phyloP scores from a whole-genome alignment of 2,888 invertebrate genomes.

The Sesamia inferens region DNA sequence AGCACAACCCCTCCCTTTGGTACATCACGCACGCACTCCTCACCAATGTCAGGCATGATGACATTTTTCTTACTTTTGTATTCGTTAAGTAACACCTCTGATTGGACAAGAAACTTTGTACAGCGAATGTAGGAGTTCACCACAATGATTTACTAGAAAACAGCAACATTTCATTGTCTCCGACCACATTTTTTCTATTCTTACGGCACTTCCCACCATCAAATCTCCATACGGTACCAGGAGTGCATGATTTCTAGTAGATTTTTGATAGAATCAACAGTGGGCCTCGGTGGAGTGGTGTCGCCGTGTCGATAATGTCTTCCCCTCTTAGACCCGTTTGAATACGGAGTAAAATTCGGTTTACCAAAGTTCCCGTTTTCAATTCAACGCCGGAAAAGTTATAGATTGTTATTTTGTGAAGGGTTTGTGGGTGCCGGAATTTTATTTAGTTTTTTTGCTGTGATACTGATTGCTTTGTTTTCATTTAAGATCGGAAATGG shows the following conservation, averaged over 20 bases:
- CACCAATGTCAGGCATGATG: too few relatives aligned
- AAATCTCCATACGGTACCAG: constrained; percentile 63
- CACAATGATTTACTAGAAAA: not conserved
- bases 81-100: too few relatives aligned
- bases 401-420: constrained; percentile 85
- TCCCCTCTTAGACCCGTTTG: constrained; percentile 81
- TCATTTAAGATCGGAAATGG: not conserved
- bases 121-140: not conserved
- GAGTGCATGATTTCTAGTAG: constrained; percentile 75
- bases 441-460: constrained; percentile 66
- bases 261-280: constrained; percentile 89
- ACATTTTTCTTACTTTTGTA: too few relatives aligned
- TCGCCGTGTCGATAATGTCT: constrained; percentile 85
- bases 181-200: not conserved
- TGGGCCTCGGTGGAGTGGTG: constrained; percentile 80
- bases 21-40: too few relatives aligned
- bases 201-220: not conserved
- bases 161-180: not conserved
- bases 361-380: constrained; percentile 81
- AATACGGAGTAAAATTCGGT: constrained; percentile 86
- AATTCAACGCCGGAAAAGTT: constrained; percentile 82
- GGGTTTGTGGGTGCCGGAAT: constrained; percentile 73
- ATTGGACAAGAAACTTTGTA: not conserved
- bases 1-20: too few relatives aligned
- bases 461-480: constrained; percentile 24